These are phyloP conservation scores for Hycleus cichorii DNA, from an alignment of 1,140 invertebrate species.

Conservation along the genomic window DNA sequence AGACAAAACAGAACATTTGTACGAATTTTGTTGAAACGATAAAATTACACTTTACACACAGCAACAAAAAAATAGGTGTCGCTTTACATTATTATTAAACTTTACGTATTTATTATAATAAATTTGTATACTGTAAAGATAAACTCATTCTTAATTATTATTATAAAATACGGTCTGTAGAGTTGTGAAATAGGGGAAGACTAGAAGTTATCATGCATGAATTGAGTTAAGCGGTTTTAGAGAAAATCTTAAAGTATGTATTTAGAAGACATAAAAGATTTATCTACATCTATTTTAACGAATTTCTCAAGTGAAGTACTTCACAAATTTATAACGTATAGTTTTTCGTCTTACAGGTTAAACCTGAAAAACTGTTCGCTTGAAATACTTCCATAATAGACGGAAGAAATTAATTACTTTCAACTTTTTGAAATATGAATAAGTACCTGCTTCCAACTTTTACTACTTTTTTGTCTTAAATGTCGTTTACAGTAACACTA, in stretches of 20 bases:
- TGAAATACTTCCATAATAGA: slow-evolving; percentile 7
- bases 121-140: neutral
- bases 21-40: too few relatives aligned
- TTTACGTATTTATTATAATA: too few relatives aligned
- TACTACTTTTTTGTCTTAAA: too few relatives aligned
- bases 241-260: slow-evolving; percentile 1
- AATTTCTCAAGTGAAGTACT: slow-evolving; percentile 6
- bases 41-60: too few relatives aligned
- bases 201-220: slow-evolving; percentile 4
- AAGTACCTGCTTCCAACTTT: too few relatives aligned
- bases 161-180: neutral
- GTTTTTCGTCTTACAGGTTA: slow-evolving; percentile 6
- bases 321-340: slow-evolving; percentile 9
- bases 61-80: too few relatives aligned
- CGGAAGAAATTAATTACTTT: slow-evolving; percentile 9
- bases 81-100: too few relatives aligned
- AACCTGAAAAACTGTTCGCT: slow-evolving; percentile 1
- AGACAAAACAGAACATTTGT: too few relatives aligned
- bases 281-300: slow-evolving; percentile 8
- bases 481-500: too few relatives aligned
- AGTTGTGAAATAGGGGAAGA: neutral
- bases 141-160: slow-evolving; percentile 4
- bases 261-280: slow-evolving; percentile 6
- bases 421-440: slow-evolving; percentile 8
- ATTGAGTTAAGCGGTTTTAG: slow-evolving; percentile 7